A percentile compares a stretch with the other conserved stretches of the same genome.
Evolutionary conservation across 2,113 vertebrate species (phyloP).

Genomic region (Myanophis thanlyinensis): DNA sequence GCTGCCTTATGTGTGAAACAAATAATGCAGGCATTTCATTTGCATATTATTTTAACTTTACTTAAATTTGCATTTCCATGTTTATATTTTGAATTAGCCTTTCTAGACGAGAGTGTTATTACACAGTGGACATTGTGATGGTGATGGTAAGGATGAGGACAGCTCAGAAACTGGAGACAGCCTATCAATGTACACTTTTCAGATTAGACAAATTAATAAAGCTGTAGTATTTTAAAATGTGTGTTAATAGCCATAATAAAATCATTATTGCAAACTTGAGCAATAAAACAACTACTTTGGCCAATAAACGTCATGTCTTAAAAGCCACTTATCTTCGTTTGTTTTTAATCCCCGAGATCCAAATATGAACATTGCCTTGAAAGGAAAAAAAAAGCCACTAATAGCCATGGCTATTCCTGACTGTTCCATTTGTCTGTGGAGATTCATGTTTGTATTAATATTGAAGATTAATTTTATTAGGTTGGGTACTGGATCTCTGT

Average conservation of each 20-base stretch:
- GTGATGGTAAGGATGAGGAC: not conserved
- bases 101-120: not conserved
- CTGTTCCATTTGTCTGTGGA: slow-evolving; percentile 40
- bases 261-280: not conserved
- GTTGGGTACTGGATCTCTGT: slow-evolving; percentile 33
- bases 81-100: not conserved
- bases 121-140: not conserved
- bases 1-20: not conserved
- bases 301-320: not conserved
- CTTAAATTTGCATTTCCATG: not conserved
- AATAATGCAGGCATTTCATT: not conserved
- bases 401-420: slow-evolving; percentile 1
- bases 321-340: not conserved
- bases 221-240: not conserved
- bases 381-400: not conserved
- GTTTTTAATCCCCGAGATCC: not conserved
- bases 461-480: slow-evolving; percentile 35
- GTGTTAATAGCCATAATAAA: not conserved
- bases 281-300: not conserved
- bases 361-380: not conserved
- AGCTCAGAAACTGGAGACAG: not conserved
- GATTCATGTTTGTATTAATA: slow-evolving; percentile 38
- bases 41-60: not conserved
- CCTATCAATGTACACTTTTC: not conserved
- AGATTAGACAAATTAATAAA: not conserved